These are phyloP conservation scores for Gobionotothen gibberifrons DNA, from an alignment of 2,797 vertebrate species.

Conservation along the genomic window DNA sequence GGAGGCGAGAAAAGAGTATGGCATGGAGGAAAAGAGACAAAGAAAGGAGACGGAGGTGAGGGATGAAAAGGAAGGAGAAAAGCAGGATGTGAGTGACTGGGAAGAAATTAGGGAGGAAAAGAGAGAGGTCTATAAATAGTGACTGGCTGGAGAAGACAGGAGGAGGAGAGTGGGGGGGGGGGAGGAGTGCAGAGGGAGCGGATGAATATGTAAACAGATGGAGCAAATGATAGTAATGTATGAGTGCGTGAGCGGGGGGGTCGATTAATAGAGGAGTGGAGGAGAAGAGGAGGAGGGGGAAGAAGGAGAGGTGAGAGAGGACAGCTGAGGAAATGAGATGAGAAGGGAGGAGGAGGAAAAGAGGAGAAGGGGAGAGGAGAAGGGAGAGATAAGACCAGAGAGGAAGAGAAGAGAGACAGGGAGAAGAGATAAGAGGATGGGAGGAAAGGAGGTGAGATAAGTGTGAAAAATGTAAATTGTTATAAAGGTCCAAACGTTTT, in stretches of 20 bases:
- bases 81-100: slow-evolving; percentile 39
- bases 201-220: slow-evolving; percentile 46
- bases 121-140: slow-evolving; percentile 54
- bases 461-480: too few species aligned
- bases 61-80: background rate
- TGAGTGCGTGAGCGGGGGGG: background rate
- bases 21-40: background rate
- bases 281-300: background rate
- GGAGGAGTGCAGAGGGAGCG: slow-evolving; percentile 23
- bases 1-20: background rate
- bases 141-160: slow-evolving; percentile 30
- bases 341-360: background rate
- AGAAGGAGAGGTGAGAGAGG: background rate
- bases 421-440: background rate
- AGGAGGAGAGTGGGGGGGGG: slow-evolving; percentile 19
- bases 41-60: background rate
- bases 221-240: slow-evolving; percentile 13
- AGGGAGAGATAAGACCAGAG: background rate
- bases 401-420: background rate
- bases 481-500: too few species aligned
- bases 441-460: too few species aligned
- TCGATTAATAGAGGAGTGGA: background rate
- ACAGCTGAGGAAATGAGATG: background rate
- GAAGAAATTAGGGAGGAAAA: slow-evolving; percentile 25
- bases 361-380: background rate